A percentile compares a stretch with the other conserved stretches of the same genome.
Evolutionary conservation across 2,888 invertebrate genomes (phyloP).

Genomic region (Conistra vaccinii): DNA sequence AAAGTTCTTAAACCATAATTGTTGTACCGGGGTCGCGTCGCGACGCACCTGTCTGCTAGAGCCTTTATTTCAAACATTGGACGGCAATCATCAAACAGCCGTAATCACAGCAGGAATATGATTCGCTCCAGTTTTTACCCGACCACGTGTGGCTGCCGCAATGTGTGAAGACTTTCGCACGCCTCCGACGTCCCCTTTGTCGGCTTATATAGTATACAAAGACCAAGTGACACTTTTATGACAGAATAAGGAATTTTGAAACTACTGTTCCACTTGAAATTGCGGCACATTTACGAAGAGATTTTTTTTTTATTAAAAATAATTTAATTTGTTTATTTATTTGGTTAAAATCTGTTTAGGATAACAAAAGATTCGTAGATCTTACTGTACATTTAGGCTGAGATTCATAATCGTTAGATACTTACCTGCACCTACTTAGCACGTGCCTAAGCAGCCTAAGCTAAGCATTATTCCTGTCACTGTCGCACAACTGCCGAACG

Average conservation of each 20-base stretch:
- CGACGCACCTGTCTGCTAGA: too few species aligned
- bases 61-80: background rate
- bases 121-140: conserved; percentile 67
- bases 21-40: too few species aligned
- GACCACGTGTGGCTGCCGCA: conserved; percentile 74
- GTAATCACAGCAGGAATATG: conserved; percentile 54
- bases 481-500: background rate
- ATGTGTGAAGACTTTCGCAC: conserved; percentile 84
- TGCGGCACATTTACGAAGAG: background rate
- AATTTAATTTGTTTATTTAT: background rate
- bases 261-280: background rate
- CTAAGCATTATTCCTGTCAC: background rate
- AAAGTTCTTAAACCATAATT: too few species aligned
- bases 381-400: background rate
- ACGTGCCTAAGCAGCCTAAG: background rate
- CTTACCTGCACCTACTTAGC: background rate
- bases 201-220: conserved; percentile 54
- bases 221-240: conserved; percentile 49
- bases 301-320: too few species aligned
- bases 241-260: conserved; percentile 13
- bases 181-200: conserved; percentile 71
- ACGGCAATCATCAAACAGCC: conserved; percentile 54
- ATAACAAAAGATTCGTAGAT: background rate
- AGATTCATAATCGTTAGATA: background rate
- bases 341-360: background rate